Base-by-base conservation (phyloP, 2,888 invertebrate species). In the Cylloceria caligata region DNA sequence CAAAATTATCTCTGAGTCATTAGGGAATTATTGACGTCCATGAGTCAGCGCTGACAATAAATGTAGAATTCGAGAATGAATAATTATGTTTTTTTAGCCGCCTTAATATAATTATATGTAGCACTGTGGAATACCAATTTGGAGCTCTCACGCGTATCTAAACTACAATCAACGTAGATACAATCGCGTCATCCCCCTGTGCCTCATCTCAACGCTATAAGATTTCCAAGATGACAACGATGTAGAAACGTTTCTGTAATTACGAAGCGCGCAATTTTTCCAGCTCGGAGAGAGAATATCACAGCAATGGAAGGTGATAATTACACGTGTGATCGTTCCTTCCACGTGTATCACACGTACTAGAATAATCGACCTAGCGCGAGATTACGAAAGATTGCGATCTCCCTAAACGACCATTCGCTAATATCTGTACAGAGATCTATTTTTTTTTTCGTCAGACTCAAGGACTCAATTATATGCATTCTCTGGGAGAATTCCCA, bases 191-290 rank as follows among this genome's bases (percentile, higher is more conserved):
- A n/a, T 19, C 21, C 30, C 16, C 19, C n/a, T 4, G 60, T 60
- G 34, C 16, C 34, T 36, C 34, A 60, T 34, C 34, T 5, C 34
- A 0, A 7, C 60, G 60, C 16, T 36, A 16, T 19, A 16, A 34
- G 34, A 60, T 19, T 16, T 27, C 13, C 4, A n/a, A 27, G 7
- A n/a, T 6, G 49, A 19, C 24, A 21, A 47, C 2, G 27, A n/a
- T 16, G 39, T n/a, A 13, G 42, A 47, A 36, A n/a, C 34, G 57
- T 67, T 57, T 75, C 11, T 45, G 57, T 57, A 75, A 75, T 75
- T 36, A 67, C 7, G 24, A 55, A 55, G n/a, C 24, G 57, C 16
- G 47, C 47, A 67, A 75, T 75, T 75, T 75, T 47, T 47, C 45
- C 45, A 30, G 11, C 24, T 47, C n/a, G n/a, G n/a, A 45, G 36